Conservation (phyloP, 1,140 invertebrate species). For the Euwallacea similis region DNA sequence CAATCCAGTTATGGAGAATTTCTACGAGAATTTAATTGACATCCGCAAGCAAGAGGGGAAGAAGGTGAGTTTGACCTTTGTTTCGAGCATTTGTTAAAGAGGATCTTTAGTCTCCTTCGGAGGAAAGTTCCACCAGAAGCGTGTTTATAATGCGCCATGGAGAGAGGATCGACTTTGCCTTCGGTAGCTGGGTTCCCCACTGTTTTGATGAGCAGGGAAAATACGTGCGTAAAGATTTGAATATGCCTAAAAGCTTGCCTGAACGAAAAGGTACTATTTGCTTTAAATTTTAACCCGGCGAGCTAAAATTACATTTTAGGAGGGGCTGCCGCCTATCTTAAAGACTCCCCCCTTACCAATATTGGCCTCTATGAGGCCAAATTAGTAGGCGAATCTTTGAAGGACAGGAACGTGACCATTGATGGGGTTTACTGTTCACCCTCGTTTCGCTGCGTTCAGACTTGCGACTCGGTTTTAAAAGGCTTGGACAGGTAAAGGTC, state of each 20-base stretch:
- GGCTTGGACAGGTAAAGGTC: constrained; percentile 53
- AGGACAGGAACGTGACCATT: constrained; percentile 66
- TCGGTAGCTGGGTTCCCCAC: constrained; percentile 83
- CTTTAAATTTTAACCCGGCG: not conserved
- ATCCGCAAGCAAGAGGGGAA: constrained; percentile 23
- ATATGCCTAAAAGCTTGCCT: constrained; percentile 80
- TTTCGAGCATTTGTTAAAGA: not conserved
- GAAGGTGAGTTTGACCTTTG: constrained; percentile 14
- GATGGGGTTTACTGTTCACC: constrained; percentile 82
- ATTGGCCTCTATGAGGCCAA: constrained; percentile 73
- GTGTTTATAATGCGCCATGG: constrained; percentile 84
- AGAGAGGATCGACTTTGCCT: constrained; percentile 89
- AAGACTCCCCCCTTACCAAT: constrained; percentile 86
- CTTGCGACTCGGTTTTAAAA: constrained; percentile 70
- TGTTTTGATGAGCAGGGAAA: constrained; percentile 81
- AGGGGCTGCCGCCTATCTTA: constrained; percentile 68
- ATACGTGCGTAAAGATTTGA: constrained; percentile 83
- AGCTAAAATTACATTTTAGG: constrained; percentile 32
- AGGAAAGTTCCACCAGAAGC: constrained; percentile 54
- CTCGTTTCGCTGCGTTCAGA: constrained; percentile 89
- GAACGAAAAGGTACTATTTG: constrained; percentile 53
- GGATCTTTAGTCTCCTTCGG: constrained; percentile 11
- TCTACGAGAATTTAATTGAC: constrained; percentile 41
- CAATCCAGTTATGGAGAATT: constrained; percentile 24
- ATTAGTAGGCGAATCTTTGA: constrained; percentile 78